Evolutionary conservation across 2,797 vertebrate species (phyloP).

Genomic region (Iguana delicatissima): DNA sequence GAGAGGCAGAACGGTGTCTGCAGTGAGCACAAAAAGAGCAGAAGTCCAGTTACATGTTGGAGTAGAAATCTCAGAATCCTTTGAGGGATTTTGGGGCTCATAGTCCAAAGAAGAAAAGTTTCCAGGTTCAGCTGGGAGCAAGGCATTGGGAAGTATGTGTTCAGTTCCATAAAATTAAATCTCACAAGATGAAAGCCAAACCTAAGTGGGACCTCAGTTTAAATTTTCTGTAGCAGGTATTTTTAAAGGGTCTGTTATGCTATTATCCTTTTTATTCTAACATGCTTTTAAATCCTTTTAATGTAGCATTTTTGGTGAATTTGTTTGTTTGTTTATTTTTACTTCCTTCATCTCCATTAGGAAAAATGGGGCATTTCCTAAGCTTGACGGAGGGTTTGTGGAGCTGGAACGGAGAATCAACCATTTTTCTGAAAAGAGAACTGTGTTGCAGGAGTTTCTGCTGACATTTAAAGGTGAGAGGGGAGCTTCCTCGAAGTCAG

Average conservation of each 20-base stretch:
- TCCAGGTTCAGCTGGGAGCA: too few relatives aligned
- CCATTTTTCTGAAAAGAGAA: conserved; percentile 15
- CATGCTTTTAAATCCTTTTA: too few relatives aligned
- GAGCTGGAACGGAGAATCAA: conserved; percentile 24
- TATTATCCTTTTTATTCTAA: too few relatives aligned
- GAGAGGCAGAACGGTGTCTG: not conserved
- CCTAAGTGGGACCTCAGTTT: too few relatives aligned
- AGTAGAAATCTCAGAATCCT: not conserved
- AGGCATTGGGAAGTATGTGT: not conserved
- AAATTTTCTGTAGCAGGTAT: too few relatives aligned
- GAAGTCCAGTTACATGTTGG: not conserved
- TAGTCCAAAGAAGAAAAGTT: not conserved
- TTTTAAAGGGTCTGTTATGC: too few relatives aligned
- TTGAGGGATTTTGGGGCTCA: not conserved
- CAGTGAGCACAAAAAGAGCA: not conserved
- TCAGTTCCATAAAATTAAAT: not conserved
- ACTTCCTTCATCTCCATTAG: not conserved
- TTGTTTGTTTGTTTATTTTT: not conserved
- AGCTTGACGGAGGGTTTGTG: not conserved
- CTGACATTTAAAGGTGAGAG: conserved; percentile 33
- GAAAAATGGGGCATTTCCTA: not conserved
- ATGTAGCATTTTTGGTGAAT: too few relatives aligned
- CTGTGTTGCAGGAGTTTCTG: not conserved
- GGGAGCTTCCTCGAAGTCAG: too few relatives aligned
- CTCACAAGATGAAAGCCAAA: not conserved